Conservation (phyloP, 2,113 vertebrate species). For the Eulemur macaco region DNA sequence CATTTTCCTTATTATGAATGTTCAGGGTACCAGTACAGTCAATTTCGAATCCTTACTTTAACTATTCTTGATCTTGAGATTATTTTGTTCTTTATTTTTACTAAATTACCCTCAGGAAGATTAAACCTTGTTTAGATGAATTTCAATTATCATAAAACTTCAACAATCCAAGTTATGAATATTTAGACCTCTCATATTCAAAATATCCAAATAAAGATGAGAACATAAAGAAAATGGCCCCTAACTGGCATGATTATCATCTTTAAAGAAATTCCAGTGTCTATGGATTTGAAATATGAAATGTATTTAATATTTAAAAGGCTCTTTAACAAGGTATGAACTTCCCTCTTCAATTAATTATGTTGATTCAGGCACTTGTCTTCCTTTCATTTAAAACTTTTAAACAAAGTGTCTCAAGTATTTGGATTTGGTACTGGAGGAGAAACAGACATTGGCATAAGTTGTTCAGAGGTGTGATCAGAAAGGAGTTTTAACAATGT, state of each 20-base stretch:
- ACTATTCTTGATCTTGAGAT: constrained; percentile 10
- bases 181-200: constrained; percentile 66
- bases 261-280: constrained; percentile 79
- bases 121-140: constrained; percentile 66
- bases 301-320: constrained; percentile 84
- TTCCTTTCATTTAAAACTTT: constrained; percentile 74
- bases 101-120: constrained; percentile 63
- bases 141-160: constrained; percentile 53
- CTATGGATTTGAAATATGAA: constrained; percentile 73
- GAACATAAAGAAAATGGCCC: constrained; percentile 64
- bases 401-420: constrained; percentile 67
- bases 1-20: background rate
- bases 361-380: constrained; percentile 83
- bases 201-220: constrained; percentile 74
- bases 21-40: background rate
- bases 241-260: constrained; percentile 75
- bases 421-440: constrained; percentile 48
- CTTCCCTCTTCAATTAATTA: constrained; percentile 85
- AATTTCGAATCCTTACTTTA: background rate
- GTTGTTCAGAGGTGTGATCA: background rate
- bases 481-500: background rate
- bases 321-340: constrained; percentile 83
- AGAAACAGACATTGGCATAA: background rate
- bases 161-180: constrained; percentile 75
- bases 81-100: constrained; percentile 59